Conservation (phyloP, 2,888 invertebrate genomes). For the Furcula furcula region DNA sequence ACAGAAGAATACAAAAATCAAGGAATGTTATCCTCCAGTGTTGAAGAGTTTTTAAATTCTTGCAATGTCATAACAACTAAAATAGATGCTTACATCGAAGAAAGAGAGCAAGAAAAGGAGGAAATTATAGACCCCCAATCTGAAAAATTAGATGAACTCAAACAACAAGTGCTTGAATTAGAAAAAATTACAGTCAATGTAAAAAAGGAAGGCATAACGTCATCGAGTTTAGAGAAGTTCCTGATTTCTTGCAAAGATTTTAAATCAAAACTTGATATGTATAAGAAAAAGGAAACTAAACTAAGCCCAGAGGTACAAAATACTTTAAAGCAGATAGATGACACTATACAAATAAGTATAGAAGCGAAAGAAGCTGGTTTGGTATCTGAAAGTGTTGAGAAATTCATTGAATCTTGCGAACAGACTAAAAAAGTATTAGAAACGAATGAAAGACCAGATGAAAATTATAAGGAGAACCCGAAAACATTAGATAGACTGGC, state of each 20-base stretch:
- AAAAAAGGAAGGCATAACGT: conserved; percentile 17
- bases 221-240: conserved; percentile 32
- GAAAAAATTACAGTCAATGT: conserved; percentile 27
- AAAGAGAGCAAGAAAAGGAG: conserved; percentile 6
- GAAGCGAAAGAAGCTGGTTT: conserved; percentile 34
- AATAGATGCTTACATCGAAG: conserved; percentile 23
- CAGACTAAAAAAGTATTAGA: conserved; percentile 30
- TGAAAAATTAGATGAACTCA: conserved; percentile 23
- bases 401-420: conserved; percentile 40
- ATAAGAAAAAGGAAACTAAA: conserved; percentile 14
- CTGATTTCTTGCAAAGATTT: conserved; percentile 34
- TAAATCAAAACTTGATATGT: conserved; percentile 29
- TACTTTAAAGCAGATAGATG: conserved; percentile 31
- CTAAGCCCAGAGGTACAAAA: conserved; percentile 4
- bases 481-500: conserved; percentile 24
- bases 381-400: conserved; percentile 31
- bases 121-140: too few species aligned
- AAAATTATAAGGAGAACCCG: conserved; percentile 5
- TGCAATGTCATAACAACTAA: conserved; percentile 32
- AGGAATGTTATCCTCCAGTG: conserved; percentile 26
- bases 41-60: conserved; percentile 33
- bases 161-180: conserved; percentile 24
- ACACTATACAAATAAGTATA: conserved; percentile 32
- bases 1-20: conserved; percentile 31
- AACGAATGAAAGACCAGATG: conserved; percentile 1